phyloP scores from a whole-genome alignment of 2,797 vertebrate species.

The Pogonophryne albipinna region DNA sequence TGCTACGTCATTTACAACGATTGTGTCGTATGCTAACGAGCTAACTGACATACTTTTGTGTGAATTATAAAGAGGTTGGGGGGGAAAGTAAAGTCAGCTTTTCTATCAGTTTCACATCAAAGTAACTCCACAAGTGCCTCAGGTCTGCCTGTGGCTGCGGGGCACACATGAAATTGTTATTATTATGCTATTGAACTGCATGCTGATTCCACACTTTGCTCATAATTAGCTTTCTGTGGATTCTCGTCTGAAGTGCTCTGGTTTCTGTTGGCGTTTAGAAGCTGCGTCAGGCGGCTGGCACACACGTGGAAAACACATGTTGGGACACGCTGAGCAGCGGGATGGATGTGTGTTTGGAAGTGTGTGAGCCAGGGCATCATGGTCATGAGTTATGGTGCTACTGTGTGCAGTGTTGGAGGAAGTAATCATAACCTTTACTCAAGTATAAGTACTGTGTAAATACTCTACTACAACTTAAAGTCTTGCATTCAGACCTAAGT shows the following conservation, averaged over 20 bases:
- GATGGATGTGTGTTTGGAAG: conserved; percentile 30
- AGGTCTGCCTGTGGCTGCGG: conserved; percentile 79
- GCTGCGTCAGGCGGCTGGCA: conserved; percentile 38
- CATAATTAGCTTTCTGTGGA: conserved; percentile 79
- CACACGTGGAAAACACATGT: conserved; percentile 69
- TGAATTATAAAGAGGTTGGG: conserved; percentile 66
- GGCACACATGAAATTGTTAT: conserved; percentile 86
- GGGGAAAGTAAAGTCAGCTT: conserved; percentile 77
- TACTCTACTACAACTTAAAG: no score
- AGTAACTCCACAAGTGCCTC: conserved; percentile 82
- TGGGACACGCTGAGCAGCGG: conserved; percentile 2
- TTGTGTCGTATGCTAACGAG: conserved; percentile 78
- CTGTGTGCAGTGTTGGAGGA: not conserved
- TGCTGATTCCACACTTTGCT: conserved; percentile 81
- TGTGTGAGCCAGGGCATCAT: conserved; percentile 1
- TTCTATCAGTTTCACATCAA: conserved; percentile 85
- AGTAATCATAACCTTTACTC: no score
- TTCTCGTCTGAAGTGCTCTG: conserved; percentile 47
- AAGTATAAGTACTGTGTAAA: no score
- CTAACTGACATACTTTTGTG: conserved; percentile 65
- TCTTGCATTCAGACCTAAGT: no score
- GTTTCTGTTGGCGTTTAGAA: conserved; percentile 37
- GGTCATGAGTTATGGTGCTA: conserved; percentile 1
- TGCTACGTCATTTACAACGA: not conserved
- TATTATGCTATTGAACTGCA: conserved; percentile 83